phyloP scores from a whole-genome alignment of 2,888 invertebrate species.

The Aspidiotus rigidus region DNA sequence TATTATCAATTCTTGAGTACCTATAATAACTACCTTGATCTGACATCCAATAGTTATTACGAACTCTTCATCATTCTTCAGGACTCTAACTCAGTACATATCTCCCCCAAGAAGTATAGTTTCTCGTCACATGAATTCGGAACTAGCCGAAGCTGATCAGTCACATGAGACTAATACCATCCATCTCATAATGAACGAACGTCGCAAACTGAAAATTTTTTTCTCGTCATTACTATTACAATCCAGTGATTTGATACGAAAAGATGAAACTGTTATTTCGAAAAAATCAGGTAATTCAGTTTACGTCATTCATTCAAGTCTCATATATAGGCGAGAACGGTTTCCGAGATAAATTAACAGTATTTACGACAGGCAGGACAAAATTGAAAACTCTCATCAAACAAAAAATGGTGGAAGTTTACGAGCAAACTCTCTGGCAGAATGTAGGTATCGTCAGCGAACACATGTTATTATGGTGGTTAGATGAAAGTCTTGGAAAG shows the following conservation, averaged over 20 bases:
- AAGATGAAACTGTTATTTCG: not conserved
- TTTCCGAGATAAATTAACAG: too few relatives aligned
- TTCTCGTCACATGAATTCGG: not conserved
- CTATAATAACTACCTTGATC: too few relatives aligned
- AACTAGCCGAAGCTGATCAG: not conserved
- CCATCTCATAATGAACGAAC: not conserved
- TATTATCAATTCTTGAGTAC: too few relatives aligned
- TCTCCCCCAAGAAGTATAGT: conserved; percentile 45
- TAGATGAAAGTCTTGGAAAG: conserved; percentile 48
- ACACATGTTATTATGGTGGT: conserved; percentile 78
- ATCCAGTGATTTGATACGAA: not conserved
- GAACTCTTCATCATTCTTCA: conserved; percentile 40
- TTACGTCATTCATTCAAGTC: too few relatives aligned
- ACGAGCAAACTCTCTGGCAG: conserved; percentile 68
- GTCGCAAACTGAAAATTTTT: not conserved
- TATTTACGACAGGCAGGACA: conserved; percentile 46
- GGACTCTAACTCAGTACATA: conserved; percentile 62
- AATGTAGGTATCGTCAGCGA: conserved; percentile 70
- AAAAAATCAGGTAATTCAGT: not conserved
- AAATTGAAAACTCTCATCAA: conserved; percentile 54
- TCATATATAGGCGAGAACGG: too few relatives aligned
- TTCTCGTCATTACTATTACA: not conserved
- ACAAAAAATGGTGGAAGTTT: conserved; percentile 57
- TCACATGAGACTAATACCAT: too few relatives aligned
- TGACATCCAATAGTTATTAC: too few relatives aligned